phyloP scores from a whole-genome alignment of 2,797 vertebrate species.

The Myotis findleyi region DNA sequence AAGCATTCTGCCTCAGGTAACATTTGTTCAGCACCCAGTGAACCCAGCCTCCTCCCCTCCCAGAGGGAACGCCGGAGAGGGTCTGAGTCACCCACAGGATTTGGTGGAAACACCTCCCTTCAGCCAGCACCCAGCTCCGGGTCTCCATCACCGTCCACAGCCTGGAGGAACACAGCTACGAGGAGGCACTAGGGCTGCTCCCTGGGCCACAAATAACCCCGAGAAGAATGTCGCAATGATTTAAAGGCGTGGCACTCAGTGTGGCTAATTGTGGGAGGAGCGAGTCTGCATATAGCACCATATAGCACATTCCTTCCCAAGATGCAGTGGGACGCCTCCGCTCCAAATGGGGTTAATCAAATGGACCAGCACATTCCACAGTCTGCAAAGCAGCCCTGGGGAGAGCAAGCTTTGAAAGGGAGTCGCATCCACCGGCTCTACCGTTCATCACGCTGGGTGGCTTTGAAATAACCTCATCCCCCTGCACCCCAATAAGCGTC shows the following conservation, averaged over 20 bases:
- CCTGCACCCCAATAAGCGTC: not conserved
- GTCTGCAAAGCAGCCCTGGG: not conserved
- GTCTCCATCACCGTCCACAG: not conserved
- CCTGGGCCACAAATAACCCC: not conserved
- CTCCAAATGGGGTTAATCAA: slow-evolving; percentile 15
- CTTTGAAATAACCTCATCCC: not conserved
- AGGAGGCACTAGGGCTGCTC: not conserved
- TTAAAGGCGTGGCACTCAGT: slow-evolving; percentile 43
- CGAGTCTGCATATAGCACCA: not conserved
- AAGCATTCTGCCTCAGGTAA: not conserved
- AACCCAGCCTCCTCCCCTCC: not conserved
- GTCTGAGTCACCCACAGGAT: not conserved
- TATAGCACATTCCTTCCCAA: slow-evolving; percentile 50
- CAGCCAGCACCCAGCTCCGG: not conserved
- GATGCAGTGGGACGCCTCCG: not conserved
- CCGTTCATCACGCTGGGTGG: not conserved
- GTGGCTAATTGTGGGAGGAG: slow-evolving; percentile 52
- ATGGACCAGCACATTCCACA: slow-evolving; percentile 66
- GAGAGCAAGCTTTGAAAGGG: no score
- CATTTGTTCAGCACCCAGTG: not conserved
- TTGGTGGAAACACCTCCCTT: not conserved
- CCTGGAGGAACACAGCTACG: slow-evolving; percentile 9
- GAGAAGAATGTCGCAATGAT: slow-evolving; percentile 46
- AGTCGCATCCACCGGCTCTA: not conserved
- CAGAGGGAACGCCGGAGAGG: not conserved